These are phyloP conservation scores for Labroides dimidiatus DNA, from an alignment of 2,797 vertebrate genomes.

Conservation along the genomic window DNA sequence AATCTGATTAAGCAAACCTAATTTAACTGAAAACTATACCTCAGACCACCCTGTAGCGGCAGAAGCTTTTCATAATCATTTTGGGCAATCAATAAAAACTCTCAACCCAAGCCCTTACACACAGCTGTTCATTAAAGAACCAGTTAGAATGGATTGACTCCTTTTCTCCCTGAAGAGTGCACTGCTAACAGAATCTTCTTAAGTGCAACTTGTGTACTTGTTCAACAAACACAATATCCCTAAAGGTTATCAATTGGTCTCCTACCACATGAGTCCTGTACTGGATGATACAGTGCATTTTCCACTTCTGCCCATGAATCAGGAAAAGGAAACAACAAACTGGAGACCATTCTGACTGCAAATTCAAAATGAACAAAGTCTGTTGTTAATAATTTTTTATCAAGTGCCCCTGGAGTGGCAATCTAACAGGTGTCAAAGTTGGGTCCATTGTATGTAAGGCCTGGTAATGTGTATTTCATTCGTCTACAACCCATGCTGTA, in stretches of 20 bases:
- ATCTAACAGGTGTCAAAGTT: not conserved
- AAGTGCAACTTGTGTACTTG: slow-evolving; percentile 10
- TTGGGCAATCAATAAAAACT: slow-evolving; percentile 6
- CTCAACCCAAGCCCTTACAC: not conserved
- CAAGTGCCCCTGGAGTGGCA: too few species aligned
- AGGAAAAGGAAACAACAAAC: slow-evolving; percentile 6
- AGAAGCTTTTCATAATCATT: slow-evolving; percentile 14
- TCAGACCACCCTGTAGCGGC: not conserved
- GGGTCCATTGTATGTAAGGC: not conserved
- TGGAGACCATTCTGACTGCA: not conserved
- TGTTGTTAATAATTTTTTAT: slow-evolving; percentile 1
- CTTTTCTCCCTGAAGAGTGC: not conserved
- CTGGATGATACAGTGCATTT: slow-evolving; percentile 14
- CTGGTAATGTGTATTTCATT: too few species aligned
- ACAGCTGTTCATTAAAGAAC: not conserved
- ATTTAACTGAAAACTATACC: slow-evolving; percentile 1
- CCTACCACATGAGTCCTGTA: not conserved
- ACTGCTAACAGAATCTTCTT: slow-evolving; percentile 5
- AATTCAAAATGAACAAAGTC: too few species aligned
- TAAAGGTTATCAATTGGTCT: slow-evolving; percentile 25
- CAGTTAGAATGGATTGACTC: slow-evolving; percentile 23
- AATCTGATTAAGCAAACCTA: not conserved
- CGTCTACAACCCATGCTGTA: too few species aligned
- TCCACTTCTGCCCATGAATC: slow-evolving; percentile 18
- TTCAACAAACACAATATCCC: slow-evolving; percentile 7